Conservation (phyloP, 1,140 invertebrate genomes). For the Saxidomus purpurata region DNA sequence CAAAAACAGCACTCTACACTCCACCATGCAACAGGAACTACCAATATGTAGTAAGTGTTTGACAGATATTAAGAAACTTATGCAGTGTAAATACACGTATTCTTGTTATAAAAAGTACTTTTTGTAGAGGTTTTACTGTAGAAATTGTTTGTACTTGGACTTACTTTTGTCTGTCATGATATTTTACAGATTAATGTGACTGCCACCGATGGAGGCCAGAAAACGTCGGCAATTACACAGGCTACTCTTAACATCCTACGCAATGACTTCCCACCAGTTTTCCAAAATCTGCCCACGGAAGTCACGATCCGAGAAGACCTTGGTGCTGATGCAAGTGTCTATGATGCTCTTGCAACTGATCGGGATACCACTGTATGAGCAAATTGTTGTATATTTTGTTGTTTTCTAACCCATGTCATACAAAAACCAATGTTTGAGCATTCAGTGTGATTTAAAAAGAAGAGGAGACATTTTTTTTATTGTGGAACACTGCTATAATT, state of each 20-base stretch:
- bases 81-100: too few relatives aligned
- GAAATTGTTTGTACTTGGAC: too few relatives aligned
- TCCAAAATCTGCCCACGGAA: slow-evolving; percentile 66
- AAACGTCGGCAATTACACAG: background rate
- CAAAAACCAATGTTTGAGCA: too few relatives aligned
- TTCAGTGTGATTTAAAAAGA: too few relatives aligned
- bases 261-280: slow-evolving; percentile 53
- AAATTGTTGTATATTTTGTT: too few relatives aligned
- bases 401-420: too few relatives aligned
- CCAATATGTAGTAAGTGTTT: slow-evolving; percentile 26
- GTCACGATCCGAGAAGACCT: slow-evolving; percentile 54
- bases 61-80: too few relatives aligned
- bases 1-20: slow-evolving; percentile 31
- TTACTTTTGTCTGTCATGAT: too few relatives aligned
- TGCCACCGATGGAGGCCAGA: slow-evolving; percentile 71
- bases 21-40: background rate
- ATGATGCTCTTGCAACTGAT: slow-evolving; percentile 67
- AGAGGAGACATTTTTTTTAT: too few relatives aligned
- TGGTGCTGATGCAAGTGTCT: slow-evolving; percentile 43
- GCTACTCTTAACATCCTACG: slow-evolving; percentile 22
- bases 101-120: too few relatives aligned
- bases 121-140: too few relatives aligned
- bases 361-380: slow-evolving; percentile 42
- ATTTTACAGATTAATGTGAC: background rate
- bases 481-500: too few relatives aligned